Conservation (phyloP, 2,797 vertebrate species). For the Acipenser ruthenus region DNA sequence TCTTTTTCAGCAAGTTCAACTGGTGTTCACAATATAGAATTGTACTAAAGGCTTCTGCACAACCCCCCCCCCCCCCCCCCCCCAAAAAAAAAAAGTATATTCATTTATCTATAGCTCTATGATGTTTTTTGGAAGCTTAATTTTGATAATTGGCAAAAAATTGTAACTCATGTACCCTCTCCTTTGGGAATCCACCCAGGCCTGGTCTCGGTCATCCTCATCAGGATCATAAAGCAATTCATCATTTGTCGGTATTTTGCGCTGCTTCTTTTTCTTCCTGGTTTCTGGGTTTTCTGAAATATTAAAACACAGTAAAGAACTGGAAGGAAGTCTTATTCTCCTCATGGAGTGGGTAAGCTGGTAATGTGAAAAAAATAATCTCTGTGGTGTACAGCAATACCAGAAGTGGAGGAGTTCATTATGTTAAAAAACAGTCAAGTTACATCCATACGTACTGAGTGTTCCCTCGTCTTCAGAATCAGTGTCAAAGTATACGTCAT, state of each 20-base stretch:
- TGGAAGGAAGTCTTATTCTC: neutral
- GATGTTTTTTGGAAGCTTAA: no score
- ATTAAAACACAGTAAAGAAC: conserved; percentile 2
- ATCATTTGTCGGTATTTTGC: conserved; percentile 73
- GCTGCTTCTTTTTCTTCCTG: conserved; percentile 51
- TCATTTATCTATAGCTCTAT: no score
- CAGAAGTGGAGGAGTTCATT: neutral
- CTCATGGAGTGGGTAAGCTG: no score
- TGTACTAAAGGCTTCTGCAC: no score
- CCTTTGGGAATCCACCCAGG: conserved; percentile 82
- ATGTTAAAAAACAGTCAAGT: neutral
- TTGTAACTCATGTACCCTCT: conserved; percentile 53
- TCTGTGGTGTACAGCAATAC: neutral
- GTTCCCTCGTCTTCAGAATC: conserved; percentile 74
- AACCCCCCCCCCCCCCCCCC: no score
- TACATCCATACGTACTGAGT: conserved; percentile 42
- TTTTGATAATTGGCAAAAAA: no score
- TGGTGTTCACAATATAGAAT: no score
- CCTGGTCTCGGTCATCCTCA: conserved; percentile 83
- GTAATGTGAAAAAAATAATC: no score
- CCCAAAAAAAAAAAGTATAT: no score
- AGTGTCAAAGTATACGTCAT: conserved; percentile 88
- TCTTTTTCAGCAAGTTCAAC: no score
- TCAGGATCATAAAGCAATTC: conserved; percentile 91
- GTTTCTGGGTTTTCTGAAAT: conserved; percentile 47